Evolutionary conservation across 2,797 vertebrate species (phyloP).

Genomic region (Rhabdophis nuchalis): DNA sequence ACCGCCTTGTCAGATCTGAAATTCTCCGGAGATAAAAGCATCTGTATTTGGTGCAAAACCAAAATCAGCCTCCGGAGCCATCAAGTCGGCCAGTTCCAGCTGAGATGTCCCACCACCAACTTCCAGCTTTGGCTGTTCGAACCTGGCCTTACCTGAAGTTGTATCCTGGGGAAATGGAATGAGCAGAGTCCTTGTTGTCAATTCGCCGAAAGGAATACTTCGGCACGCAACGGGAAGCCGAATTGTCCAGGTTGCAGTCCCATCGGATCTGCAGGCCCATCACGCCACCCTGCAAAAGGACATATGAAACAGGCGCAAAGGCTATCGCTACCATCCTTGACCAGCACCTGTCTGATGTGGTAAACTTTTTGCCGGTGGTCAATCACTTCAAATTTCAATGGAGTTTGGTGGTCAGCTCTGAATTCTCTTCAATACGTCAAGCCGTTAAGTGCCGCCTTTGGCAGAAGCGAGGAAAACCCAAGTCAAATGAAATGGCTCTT

Average conservation of each 20-base stretch:
- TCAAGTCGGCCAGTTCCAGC: neutral
- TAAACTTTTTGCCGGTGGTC: neutral
- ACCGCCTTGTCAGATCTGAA: neutral
- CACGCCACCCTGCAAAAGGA: slow-evolving; percentile 79
- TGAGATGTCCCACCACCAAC: no score
- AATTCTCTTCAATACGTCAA: neutral
- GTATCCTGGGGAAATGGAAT: slow-evolving; percentile 82
- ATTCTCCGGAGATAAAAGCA: neutral
- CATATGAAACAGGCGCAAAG: neutral
- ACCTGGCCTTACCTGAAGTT: slow-evolving; percentile 80
- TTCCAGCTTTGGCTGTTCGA: neutral
- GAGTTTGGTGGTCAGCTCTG: neutral
- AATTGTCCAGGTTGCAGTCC: slow-evolving; percentile 85
- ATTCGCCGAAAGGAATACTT: slow-evolving; percentile 84
- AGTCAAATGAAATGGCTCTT: neutral
- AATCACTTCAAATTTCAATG: neutral
- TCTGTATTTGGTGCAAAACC: neutral
- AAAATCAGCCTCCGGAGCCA: neutral
- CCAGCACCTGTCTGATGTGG: neutral
- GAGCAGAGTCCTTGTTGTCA: slow-evolving; percentile 74
- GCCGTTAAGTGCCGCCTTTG: neutral
- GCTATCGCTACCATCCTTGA: neutral
- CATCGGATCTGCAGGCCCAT: slow-evolving; percentile 86
- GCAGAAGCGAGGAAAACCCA: neutral
- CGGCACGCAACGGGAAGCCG: slow-evolving; percentile 75